These are phyloP conservation scores for Silvanus unidentatus DNA, from an alignment of 2,888 invertebrate species.

Conservation along the genomic window DNA sequence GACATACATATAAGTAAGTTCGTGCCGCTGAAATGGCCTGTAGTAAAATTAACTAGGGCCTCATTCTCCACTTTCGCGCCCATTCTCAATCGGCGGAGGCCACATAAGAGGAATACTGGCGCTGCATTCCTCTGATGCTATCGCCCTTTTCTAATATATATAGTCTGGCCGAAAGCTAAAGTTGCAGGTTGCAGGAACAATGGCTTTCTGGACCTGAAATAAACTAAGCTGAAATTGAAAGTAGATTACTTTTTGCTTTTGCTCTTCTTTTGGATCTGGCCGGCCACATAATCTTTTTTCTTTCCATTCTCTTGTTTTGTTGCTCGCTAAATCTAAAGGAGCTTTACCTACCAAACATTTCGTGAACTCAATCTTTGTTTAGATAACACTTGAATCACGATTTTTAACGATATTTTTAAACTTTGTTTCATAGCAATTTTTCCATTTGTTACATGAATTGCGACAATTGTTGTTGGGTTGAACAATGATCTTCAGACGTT, in stretches of 20 bases:
- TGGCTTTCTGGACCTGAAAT: background rate
- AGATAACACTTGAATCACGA: too few relatives aligned
- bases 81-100: constrained; percentile 1
- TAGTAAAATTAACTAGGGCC: background rate
- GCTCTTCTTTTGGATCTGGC: background rate
- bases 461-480: too few relatives aligned
- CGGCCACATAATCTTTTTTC: too few relatives aligned
- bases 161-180: constrained; percentile 5
- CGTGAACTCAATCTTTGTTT: too few relatives aligned
- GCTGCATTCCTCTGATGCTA: constrained; percentile 6
- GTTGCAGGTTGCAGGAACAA: constrained; percentile 4
- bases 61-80: too few relatives aligned
- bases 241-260: constrained; percentile 4
- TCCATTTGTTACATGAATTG: too few relatives aligned
- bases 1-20: background rate
- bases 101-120: constrained; percentile 1
- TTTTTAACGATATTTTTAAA: too few relatives aligned
- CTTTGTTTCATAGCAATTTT: too few relatives aligned
- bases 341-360: too few relatives aligned
- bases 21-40: constrained; percentile 3
- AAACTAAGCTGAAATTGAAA: constrained; percentile 4
- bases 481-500: too few relatives aligned
- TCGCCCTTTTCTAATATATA: constrained; percentile 6
- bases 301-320: too few relatives aligned
- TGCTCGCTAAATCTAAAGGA: too few relatives aligned